A percentile compares a stretch with the other conserved stretches of the same genome.
phyloP scores from a whole-genome alignment of 2,797 vertebrate species.

The Melanotaenia boesemani region DNA sequence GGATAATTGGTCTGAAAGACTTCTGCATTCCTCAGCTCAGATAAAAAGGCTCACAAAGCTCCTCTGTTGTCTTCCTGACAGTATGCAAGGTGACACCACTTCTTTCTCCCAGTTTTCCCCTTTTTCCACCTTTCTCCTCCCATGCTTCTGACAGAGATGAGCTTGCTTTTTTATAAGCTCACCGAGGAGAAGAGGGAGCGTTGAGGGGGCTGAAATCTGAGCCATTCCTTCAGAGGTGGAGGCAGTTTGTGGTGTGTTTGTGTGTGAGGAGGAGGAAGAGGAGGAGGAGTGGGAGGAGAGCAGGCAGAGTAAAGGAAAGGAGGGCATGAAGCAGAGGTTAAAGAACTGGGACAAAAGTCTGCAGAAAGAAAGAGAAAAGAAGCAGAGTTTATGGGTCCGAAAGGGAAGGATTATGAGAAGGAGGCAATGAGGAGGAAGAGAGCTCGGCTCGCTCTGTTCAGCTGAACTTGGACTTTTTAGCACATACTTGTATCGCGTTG shows the following conservation, averaged over 20 bases:
- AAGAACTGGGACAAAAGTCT: constrained; percentile 58
- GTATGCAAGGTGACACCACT: constrained; percentile 65
- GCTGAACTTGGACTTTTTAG: constrained; percentile 40
- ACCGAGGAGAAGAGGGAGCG: constrained; percentile 1
- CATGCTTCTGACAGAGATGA: constrained; percentile 15
- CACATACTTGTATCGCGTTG: constrained; percentile 11
- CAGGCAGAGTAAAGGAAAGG: constrained; percentile 31
- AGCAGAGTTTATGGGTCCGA: constrained; percentile 36
- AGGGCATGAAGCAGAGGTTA: constrained; percentile 54
- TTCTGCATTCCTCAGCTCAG: constrained; percentile 41
- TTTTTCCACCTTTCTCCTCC: constrained; percentile 51
- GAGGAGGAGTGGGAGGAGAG: constrained; percentile 55
- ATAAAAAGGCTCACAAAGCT: constrained; percentile 22
- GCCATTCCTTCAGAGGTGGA: constrained; percentile 52
- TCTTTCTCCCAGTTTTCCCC: constrained; percentile 36
- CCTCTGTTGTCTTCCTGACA: constrained; percentile 35
- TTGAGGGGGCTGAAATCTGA: constrained; percentile 65
- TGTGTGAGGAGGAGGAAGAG: constrained; percentile 18
- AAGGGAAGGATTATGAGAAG: constrained; percentile 23
- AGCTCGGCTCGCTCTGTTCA: neutral
- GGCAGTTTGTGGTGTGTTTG: constrained; percentile 57
- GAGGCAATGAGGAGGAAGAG: constrained; percentile 15
- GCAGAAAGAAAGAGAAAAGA: constrained; percentile 29
- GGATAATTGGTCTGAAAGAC: neutral
- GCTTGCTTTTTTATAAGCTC: constrained; percentile 34